phyloP scores from a whole-genome alignment of 2,797 vertebrate genomes.

The Pampus argenteus region DNA sequence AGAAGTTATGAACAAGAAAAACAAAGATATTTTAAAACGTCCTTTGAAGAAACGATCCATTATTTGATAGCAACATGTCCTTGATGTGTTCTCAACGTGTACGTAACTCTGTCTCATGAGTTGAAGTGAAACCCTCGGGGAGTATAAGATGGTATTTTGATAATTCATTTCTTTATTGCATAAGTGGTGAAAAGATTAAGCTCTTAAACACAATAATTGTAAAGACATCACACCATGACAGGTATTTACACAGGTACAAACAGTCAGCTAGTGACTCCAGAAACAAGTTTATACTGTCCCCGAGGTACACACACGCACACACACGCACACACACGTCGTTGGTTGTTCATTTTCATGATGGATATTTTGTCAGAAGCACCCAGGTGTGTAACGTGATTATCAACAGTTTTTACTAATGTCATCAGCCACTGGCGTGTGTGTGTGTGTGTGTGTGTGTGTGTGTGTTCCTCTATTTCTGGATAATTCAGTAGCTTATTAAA shows the following conservation, averaged over 20 bases:
- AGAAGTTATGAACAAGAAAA: too few relatives aligned
- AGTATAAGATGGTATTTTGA: too few relatives aligned
- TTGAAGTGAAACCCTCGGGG: not conserved
- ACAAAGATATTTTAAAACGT: too few relatives aligned
- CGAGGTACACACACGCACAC: constrained; percentile 4
- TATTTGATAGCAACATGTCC: too few relatives aligned
- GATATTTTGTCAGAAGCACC: constrained; percentile 22
- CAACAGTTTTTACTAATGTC: constrained; percentile 57
- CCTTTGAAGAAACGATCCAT: too few relatives aligned
- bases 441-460: not conserved
- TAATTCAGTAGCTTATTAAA: constrained; percentile 74
- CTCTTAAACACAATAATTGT: not conserved
- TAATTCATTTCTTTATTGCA: not conserved
- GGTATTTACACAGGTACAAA: not conserved
- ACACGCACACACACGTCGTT: constrained; percentile 17
- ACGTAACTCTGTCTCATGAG: too few relatives aligned
- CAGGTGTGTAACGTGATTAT: constrained; percentile 66
- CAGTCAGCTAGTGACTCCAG: not conserved
- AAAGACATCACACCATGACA: not conserved
- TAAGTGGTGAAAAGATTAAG: not conserved
- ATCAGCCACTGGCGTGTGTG: constrained; percentile 23
- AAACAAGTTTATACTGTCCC: constrained; percentile 1
- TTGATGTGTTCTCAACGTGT: too few relatives aligned
- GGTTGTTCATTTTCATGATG: constrained; percentile 39
- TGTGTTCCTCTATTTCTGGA: constrained; percentile 29